These are phyloP conservation scores for Tamandua tetradactyla DNA, from an alignment of 2,797 vertebrate genomes.

Conservation along the genomic window DNA sequence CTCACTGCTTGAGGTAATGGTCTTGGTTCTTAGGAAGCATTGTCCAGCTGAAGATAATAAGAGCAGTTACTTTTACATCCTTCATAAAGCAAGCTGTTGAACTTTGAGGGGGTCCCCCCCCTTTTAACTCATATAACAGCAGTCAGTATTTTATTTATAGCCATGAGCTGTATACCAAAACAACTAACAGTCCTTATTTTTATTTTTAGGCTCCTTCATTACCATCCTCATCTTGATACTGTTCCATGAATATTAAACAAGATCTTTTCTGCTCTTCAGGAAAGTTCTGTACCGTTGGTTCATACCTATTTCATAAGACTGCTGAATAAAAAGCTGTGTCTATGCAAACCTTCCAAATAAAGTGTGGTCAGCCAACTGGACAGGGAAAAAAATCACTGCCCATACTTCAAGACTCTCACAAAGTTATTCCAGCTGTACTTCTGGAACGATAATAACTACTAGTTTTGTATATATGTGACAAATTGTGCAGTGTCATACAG, in stretches of 20 bases:
- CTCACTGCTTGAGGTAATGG: too few relatives aligned
- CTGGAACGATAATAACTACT: conserved; percentile 84
- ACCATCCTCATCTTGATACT: conserved; percentile 95
- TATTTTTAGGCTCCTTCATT: conserved; percentile 92
- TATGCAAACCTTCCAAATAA: conserved; percentile 96
- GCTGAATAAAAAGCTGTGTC: conserved; percentile 95
- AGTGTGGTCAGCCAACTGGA: conserved; percentile 89
- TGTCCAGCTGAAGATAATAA: too few relatives aligned
- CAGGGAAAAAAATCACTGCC: conserved; percentile 88
- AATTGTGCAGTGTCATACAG: conserved; percentile 91
- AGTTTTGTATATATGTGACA: conserved; percentile 93
- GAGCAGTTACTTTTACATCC: neutral
- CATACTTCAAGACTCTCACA: conserved; percentile 88
- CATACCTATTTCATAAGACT: conserved; percentile 94
- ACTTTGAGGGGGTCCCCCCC: too few relatives aligned
- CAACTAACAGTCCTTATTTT: neutral
- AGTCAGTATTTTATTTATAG: neutral
- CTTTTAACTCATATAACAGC: neutral
- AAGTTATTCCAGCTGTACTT: conserved; percentile 91
- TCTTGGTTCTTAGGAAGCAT: too few relatives aligned
- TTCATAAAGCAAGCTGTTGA: neutral
- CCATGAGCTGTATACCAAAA: neutral
- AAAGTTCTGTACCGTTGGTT: conserved; percentile 93
- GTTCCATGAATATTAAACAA: conserved; percentile 89
- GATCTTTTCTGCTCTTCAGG: conserved; percentile 95